These are phyloP conservation scores for Melanotus villosus DNA, from an alignment of 2,888 invertebrate genomes.

Conservation along the genomic window DNA sequence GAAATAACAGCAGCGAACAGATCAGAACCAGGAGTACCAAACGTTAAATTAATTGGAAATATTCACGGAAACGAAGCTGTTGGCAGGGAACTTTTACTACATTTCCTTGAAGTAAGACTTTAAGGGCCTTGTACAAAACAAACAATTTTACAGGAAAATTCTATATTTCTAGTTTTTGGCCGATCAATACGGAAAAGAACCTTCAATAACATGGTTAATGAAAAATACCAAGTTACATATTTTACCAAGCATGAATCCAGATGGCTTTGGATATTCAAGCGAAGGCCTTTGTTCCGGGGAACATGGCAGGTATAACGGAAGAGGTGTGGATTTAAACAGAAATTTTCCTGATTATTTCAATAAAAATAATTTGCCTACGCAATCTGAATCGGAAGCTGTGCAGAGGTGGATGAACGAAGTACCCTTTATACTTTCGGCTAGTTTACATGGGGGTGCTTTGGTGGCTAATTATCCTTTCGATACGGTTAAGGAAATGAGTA, in stretches of 20 bases:
- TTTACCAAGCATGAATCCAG: constrained; percentile 83
- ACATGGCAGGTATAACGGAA: constrained; percentile 59
- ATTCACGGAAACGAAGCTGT: constrained; percentile 83
- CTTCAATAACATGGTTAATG: constrained; percentile 72
- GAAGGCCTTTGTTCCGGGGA: constrained; percentile 58
- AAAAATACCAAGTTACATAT: constrained; percentile 80
- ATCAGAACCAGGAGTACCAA: constrained; percentile 70
- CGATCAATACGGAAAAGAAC: constrained; percentile 67
- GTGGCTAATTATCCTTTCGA: constrained; percentile 82
- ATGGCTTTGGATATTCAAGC: constrained; percentile 73
- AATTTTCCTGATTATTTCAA: constrained; percentile 76
- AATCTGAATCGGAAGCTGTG: constrained; percentile 74
- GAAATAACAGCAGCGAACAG: constrained; percentile 68
- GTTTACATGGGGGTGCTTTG: constrained; percentile 77
- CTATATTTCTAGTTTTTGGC: constrained; percentile 67
- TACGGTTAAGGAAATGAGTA: constrained; percentile 67
- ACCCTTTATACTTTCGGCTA: constrained; percentile 76
- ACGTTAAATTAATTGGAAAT: constrained; percentile 81
- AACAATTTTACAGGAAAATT: not conserved
- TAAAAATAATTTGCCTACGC: constrained; percentile 64
- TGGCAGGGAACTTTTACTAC: constrained; percentile 77
- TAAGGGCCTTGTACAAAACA: not conserved
- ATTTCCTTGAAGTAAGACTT: constrained; percentile 69
- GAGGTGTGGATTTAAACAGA: constrained; percentile 70
- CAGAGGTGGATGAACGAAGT: constrained; percentile 72